Evolutionary conservation across 2,113 vertebrate species (phyloP).

Genomic region (Percina caprodes): DNA sequence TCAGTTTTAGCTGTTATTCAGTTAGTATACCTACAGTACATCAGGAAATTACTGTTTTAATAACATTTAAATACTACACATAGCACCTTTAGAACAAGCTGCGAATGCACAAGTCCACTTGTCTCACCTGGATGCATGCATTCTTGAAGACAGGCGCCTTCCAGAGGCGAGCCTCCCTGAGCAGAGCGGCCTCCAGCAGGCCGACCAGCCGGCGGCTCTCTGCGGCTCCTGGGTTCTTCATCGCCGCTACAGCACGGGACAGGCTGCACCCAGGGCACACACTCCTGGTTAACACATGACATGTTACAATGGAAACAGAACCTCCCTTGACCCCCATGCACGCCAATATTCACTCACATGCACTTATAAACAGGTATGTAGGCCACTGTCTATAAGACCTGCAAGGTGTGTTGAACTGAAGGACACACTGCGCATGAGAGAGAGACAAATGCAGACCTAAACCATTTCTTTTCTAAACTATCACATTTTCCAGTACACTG

Average conservation of each 20-base stretch:
- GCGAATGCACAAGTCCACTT: not conserved
- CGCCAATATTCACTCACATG: no score
- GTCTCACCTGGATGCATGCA: constrained; percentile 79
- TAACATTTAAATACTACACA: not conserved
- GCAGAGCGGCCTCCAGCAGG: constrained; percentile 81
- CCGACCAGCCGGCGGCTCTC: constrained; percentile 63
- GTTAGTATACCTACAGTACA: not conserved
- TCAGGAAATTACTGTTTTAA: not conserved
- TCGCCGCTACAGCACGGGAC: constrained; percentile 65
- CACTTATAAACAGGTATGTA: no score
- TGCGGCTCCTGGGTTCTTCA: constrained; percentile 78
- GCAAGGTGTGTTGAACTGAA: no score
- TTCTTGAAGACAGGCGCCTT: constrained; percentile 82
- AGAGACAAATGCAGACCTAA: no score
- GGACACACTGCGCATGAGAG: no score
- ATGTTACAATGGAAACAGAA: not conserved
- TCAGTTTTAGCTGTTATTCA: not conserved
- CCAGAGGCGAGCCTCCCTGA: constrained; percentile 82
- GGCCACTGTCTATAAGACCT: no score
- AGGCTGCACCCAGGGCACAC: constrained; percentile 69
- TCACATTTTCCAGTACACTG: no score
- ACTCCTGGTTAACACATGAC: constrained; percentile 67
- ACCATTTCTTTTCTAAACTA: no score
- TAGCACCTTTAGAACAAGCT: not conserved
- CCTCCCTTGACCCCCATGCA: no score